phyloP scores from a whole-genome alignment of 2,797 vertebrate genomes.

The Myiotriccus ornatus region DNA sequence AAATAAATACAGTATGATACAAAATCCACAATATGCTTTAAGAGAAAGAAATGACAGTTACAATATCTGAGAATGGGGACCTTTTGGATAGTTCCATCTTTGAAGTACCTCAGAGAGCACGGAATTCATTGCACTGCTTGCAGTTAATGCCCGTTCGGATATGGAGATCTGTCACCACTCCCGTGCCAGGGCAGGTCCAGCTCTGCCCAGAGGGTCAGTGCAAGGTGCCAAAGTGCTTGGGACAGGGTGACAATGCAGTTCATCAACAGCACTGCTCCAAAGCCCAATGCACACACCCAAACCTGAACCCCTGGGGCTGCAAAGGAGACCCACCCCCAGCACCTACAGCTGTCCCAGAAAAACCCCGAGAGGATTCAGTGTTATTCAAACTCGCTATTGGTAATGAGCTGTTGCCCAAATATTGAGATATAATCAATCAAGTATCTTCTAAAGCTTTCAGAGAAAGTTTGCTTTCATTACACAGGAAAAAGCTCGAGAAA shows the following conservation, averaged over 20 bases:
- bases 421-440: not conserved
- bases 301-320: not conserved
- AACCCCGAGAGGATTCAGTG: not conserved
- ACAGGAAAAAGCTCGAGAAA: not conserved
- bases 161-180: conserved; percentile 24
- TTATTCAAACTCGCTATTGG: not conserved
- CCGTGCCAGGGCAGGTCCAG: conserved; percentile 28
- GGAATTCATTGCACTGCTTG: conserved; percentile 50
- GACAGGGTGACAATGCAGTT: not conserved
- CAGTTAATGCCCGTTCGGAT: conserved; percentile 60
- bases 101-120: conserved; percentile 59
- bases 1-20: conserved; percentile 98
- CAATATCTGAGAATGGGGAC: conserved; percentile 53
- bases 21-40: conserved; percentile 90
- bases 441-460: not conserved
- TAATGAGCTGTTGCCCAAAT: not conserved
- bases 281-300: not conserved
- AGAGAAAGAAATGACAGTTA: conserved; percentile 74
- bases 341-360: not conserved
- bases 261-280: not conserved
- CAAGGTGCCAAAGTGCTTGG: conserved; percentile 62
- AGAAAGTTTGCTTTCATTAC: not conserved
- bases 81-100: conserved; percentile 29
- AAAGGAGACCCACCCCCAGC: not conserved
- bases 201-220: conserved; percentile 56